A percentile compares a stretch with the other conserved stretches of the same genome.
These are phyloP conservation scores for Drosophila neotestacea DNA, from an alignment of 2,888 invertebrate species.

Conservation along the genomic window DNA sequence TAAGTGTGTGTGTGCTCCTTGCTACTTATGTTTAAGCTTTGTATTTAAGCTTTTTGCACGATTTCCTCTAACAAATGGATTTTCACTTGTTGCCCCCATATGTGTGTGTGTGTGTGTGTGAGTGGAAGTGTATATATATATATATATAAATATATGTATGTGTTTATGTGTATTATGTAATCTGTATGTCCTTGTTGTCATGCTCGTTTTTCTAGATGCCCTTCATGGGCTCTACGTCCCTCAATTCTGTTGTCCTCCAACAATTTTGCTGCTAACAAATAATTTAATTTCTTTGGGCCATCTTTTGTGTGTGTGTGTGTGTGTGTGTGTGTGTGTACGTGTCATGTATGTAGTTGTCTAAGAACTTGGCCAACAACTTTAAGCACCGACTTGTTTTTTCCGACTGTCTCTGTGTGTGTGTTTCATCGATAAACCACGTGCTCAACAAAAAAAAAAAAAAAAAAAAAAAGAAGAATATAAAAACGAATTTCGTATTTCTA, in stretches of 20 bases:
- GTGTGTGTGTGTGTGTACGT: not conserved
- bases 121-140: slow-evolving; percentile 1
- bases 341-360: not conserved
- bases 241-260: slow-evolving; percentile 22
- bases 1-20: slow-evolving; percentile 47
- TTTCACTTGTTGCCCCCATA: slow-evolving; percentile 76
- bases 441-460: slow-evolving; percentile 7
- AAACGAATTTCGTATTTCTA: slow-evolving; percentile 24
- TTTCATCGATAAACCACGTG: slow-evolving; percentile 25
- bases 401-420: slow-evolving; percentile 2
- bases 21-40: slow-evolving; percentile 77
- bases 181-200: slow-evolving; percentile 72
- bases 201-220: slow-evolving; percentile 67
- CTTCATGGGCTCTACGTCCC: slow-evolving; percentile 35
- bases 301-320: slow-evolving; percentile 18
- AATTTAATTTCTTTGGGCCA: slow-evolving; percentile 71
- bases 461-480: not conserved
- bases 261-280: slow-evolving; percentile 63
- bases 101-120: slow-evolving; percentile 1
- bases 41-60: slow-evolving; percentile 82
- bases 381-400: slow-evolving; percentile 34
- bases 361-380: slow-evolving; percentile 44
- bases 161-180: slow-evolving; percentile 51
- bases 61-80: slow-evolving; percentile 78
- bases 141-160: slow-evolving; percentile 1